A percentile compares a stretch with the other conserved stretches of the same genome.
Conservation (phyloP, 2,113 vertebrate species). For the Hydrochoerus hydrochaeris region DNA sequence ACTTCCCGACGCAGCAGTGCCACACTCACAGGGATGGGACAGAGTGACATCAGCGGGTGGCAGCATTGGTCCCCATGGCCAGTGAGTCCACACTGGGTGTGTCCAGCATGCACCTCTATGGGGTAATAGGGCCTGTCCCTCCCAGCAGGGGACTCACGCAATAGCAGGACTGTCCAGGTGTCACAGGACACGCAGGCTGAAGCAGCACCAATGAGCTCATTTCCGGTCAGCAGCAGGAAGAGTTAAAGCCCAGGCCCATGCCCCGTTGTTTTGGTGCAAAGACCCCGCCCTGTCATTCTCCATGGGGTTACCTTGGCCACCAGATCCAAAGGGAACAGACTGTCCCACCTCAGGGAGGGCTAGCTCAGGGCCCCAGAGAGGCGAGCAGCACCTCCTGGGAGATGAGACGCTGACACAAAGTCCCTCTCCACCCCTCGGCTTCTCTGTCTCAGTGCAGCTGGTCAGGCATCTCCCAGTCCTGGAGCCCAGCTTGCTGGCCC, state of each 20-base stretch:
- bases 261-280: accelerated
- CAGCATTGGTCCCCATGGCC: accelerated
- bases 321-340: background rate
- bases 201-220: background rate
- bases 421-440: accelerated
- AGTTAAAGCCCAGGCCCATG: no score
- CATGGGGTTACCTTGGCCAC: background rate
- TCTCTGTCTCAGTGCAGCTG: accelerated
- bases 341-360: accelerated
- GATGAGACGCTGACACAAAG: no score
- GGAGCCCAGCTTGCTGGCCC: accelerated
- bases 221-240: background rate
- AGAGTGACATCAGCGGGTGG: accelerated
- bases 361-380: background rate
- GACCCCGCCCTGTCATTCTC: accelerated
- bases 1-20: background rate
- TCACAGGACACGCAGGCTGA: accelerated
- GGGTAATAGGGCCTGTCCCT: accelerated
- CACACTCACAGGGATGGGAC: background rate
- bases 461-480: accelerated
- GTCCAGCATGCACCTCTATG: background rate
- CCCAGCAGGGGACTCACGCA: background rate
- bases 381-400: background rate
- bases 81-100: accelerated
- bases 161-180: background rate